Percentiles rank a stretch among this genome's conserved stretches.
Evolutionary conservation across 2,888 invertebrate genomes (phyloP).

Genomic region (Agonopterix heracliana): DNA sequence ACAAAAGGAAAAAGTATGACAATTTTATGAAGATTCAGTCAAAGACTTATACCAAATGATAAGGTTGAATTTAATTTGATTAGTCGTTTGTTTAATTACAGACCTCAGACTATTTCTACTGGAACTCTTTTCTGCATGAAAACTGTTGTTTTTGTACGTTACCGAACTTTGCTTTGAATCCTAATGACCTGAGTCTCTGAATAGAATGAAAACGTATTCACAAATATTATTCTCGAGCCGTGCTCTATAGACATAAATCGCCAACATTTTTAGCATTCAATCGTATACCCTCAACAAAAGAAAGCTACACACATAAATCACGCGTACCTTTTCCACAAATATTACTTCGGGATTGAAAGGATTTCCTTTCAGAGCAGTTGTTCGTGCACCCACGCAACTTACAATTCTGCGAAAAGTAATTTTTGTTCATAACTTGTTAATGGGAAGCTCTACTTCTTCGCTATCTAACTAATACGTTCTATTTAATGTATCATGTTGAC

Average conservation of each 20-base stretch:
- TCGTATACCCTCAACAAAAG: conserved; percentile 45
- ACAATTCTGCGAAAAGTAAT: conserved; percentile 36
- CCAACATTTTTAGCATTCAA: conserved; percentile 35
- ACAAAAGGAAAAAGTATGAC: no score
- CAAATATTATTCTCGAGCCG: conserved; percentile 18
- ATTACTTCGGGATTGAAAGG: conserved; percentile 47
- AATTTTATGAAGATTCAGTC: no score
- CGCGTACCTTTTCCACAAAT: conserved; percentile 48
- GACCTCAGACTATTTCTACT: no score
- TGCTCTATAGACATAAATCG: conserved; percentile 15
- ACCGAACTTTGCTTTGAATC: no score
- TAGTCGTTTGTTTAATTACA: no score
- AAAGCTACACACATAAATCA: conserved; percentile 55
- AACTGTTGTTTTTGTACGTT: no score
- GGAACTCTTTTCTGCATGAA: no score
- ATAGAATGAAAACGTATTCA: conserved; percentile 9
- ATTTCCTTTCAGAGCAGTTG: conserved; percentile 52
- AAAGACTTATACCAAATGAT: no score
- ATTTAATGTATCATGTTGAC: no score
- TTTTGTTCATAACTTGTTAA: conserved; percentile 27
- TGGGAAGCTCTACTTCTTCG: no score
- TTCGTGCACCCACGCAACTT: conserved; percentile 43
- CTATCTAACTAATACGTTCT: no score
- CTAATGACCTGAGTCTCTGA: not conserved
- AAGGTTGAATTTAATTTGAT: no score